These are phyloP conservation scores for Lepidurus arcticus DNA, from an alignment of 1,140 invertebrate species.

Conservation along the genomic window DNA sequence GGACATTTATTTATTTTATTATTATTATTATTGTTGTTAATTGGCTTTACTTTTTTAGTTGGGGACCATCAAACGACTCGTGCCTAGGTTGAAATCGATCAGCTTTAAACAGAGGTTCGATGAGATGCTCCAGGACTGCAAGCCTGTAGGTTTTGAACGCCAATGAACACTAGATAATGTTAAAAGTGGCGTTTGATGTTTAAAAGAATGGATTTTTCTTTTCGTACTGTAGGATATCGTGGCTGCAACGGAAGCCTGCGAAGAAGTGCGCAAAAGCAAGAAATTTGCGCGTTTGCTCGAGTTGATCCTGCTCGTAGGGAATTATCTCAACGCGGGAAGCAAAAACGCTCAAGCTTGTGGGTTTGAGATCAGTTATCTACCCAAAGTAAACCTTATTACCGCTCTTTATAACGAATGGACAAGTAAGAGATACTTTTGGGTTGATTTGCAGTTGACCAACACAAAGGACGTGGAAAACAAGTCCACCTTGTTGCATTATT, in stretches of 20 bases:
- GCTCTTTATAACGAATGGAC: neutral
- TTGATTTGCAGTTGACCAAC: constrained; percentile 64
- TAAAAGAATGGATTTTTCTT: constrained; percentile 32
- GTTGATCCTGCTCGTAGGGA: constrained; percentile 82
- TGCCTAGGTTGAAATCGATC: constrained; percentile 79
- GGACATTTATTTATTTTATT: neutral
- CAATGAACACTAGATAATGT: neutral
- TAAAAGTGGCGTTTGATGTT: neutral
- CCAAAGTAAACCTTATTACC: constrained; percentile 61
- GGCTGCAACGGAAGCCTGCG: constrained; percentile 87
- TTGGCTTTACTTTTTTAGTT: constrained; percentile 49
- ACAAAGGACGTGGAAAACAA: constrained; percentile 93
- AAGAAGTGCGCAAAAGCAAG: constrained; percentile 82
- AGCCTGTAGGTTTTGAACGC: constrained; percentile 61
- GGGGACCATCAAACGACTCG: constrained; percentile 74
- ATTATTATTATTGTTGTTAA: neutral
- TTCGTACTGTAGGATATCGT: constrained; percentile 69
- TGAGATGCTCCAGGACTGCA: constrained; percentile 81
- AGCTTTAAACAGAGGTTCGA: constrained; percentile 80
- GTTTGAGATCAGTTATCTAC: constrained; percentile 93
- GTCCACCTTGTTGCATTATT: constrained; percentile 84
- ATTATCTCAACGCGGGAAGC: constrained; percentile 92
- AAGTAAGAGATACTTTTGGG: constrained; percentile 29
- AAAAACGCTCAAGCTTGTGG: constrained; percentile 88
- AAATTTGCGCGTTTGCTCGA: constrained; percentile 88